Conservation (phyloP, 2,888 invertebrate genomes). For the Limnephilus auricula region DNA sequence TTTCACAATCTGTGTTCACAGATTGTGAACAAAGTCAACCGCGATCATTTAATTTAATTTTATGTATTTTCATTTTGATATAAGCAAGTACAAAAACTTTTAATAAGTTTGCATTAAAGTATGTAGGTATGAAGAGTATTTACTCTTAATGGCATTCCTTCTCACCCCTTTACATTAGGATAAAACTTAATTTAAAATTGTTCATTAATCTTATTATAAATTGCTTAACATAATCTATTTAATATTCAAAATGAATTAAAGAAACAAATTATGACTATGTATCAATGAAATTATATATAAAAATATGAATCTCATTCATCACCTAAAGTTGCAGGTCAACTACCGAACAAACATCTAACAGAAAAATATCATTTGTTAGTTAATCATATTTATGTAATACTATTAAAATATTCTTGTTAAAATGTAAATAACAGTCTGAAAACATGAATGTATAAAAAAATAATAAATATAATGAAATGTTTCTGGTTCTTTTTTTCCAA, state of each 20-base stretch:
- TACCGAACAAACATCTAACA: conserved; percentile 35
- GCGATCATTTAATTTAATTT: background rate
- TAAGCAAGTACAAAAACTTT: conserved; percentile 46
- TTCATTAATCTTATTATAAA: conserved; percentile 31
- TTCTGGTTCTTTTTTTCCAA: background rate
- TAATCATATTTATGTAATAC: conserved; percentile 38
- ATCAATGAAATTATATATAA: conserved; percentile 19
- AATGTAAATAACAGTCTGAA: conserved; percentile 60
- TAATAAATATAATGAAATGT: conserved; percentile 55
- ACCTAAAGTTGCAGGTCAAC: conserved; percentile 51
- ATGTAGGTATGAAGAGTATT: conserved; percentile 27
- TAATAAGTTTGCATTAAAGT: conserved; percentile 39
- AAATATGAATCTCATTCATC: conserved; percentile 44
- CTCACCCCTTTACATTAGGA: conserved; percentile 5
- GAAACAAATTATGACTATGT: conserved; percentile 4
- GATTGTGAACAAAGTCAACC: conserved; percentile 13
- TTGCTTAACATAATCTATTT: conserved; percentile 27
- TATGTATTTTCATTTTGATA: background rate
- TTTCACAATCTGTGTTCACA: background rate
- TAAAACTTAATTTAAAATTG: conserved; percentile 31
- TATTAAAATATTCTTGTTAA: conserved; percentile 41
- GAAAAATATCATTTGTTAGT: conserved; percentile 44
- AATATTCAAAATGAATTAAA: conserved; percentile 36
- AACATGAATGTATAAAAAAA: conserved; percentile 53
- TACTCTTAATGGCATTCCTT: background rate